Evolutionary conservation across 37 sponge, comb jelly and placozoan species (phyloP), one percentile per base, ranked within the genome.

Genomic region (Cliona cf. orientalis): DNA sequence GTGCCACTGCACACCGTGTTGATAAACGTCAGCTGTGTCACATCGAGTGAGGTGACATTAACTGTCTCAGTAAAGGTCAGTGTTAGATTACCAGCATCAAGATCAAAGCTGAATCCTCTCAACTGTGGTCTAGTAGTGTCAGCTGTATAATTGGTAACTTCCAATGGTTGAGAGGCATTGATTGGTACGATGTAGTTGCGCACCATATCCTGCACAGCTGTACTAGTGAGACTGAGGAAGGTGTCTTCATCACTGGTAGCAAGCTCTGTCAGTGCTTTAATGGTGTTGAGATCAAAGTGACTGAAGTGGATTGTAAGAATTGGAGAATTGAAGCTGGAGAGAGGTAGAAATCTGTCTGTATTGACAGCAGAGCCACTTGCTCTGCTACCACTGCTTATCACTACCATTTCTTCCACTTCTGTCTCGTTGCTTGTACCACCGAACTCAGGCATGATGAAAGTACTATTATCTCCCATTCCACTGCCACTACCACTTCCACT

Each of bases 31-130:
- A 96, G 32, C 45, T 93, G 89, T 38, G 93, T 89, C 0, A 90
- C 83, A 68, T 90, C 83, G 3, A 96, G 78, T 62, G 94, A 87
- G 17, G 86, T 57, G n/a, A 93, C 86, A 67, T 96, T 90, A 9
- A 96, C 77, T 40, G 97, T 96, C 58, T 96, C 97, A 65, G 88
- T 82, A 72, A 96, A 96, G 3, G 94, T 96, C 11, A 96, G 45
- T n/a, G 88, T 90, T 43, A 96, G 74, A 23, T 90, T 80, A 19
- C 97, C 94, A 66, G 58, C 21, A 59, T 96, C 79, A 56, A 96
- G 49, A 74, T 96, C 91, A 22, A 90, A 71, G 25, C 84, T 90
- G 82, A 86, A 96, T 17, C 64, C 42, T 14, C 90, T 37, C 29
- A 96, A 55, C 25, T 58, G 72, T 41, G 97, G 97, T 17, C 72